phyloP scores from a whole-genome alignment of 2,888 invertebrate genomes.

The Lithophane ornitopus region DNA sequence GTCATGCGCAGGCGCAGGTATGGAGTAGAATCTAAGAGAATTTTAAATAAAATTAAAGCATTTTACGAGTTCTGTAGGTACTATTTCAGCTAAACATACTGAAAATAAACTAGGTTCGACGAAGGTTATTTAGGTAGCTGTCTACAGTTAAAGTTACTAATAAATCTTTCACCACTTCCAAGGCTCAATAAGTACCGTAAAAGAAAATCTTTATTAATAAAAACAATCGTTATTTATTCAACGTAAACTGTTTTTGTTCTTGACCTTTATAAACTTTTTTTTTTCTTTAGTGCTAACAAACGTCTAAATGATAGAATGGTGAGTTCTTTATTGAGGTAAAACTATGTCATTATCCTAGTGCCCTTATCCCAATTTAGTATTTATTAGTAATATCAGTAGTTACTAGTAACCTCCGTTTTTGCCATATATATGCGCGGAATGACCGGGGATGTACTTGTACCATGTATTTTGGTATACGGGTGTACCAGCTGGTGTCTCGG shows the following conservation, averaged over 20 bases:
- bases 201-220: conserved; percentile 12
- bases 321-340: conserved; percentile 2
- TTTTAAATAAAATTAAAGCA: background rate
- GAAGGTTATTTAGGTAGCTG: background rate
- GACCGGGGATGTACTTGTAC: too few species aligned
- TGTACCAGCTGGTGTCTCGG: too few species aligned
- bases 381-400: background rate
- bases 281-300: conserved; percentile 3
- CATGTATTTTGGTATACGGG: too few species aligned
- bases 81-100: background rate
- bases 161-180: background rate
- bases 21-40: background rate
- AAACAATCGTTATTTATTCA: conserved; percentile 32
- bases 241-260: conserved; percentile 23
- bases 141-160: background rate
- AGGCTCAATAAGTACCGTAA: background rate
- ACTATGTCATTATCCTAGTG: background rate
- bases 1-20: conserved; percentile 76
- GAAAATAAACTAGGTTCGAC: background rate
- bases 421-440: too few species aligned
- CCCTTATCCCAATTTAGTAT: background rate
- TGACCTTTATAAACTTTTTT: conserved; percentile 29
- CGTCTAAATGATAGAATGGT: conserved; percentile 6
- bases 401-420: too few species aligned
- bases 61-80: background rate